Base-by-base conservation (phyloP, 1,140 invertebrate genomes). In the Maconellicoccus hirsutus region DNA sequence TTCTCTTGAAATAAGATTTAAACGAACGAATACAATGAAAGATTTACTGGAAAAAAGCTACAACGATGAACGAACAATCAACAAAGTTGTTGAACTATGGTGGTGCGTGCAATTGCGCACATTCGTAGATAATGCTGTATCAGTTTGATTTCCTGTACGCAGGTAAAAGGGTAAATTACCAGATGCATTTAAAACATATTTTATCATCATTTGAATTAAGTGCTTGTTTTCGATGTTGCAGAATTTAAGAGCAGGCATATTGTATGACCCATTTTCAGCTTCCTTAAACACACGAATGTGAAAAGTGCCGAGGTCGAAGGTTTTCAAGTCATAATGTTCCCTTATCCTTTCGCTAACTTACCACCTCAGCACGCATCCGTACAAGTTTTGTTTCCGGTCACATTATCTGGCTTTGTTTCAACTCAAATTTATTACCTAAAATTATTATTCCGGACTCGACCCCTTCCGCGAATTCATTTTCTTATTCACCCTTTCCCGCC, bases 351-450 rank as follows among this genome's bases (percentile, higher is more conserved):
- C 42, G 42, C 42, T 52, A 52, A 16, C 42, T 52, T 52, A 52
- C 42, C 42, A 52, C 42, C 42, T 52, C 42, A 16, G 42, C 42
- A 52, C 42, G 42, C 42, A 52, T 52, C n/a, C 42, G 42, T 52
- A 52, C 42, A 52, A 52, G 42, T 52, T 52, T 52, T 52, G 42
- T 52, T 52, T 52, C 42, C 42, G 42, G 42, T 52, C 42, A 16
- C n/a, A 52, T 52, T 52, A 52, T 52, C 42, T 52, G 42, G 42
- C 42, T 52, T 52, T 52, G n/a, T 52, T 52, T 52, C 42, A 52
- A 52, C 42, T 52, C 42, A 16, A 52, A 52, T 52, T 52, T 52
- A 52, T 52, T 52, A 52, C 42, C 42, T 16, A 19, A 52, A 52
- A 52, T 52, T 52, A 52, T 52, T 52, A 52, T 52, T 52, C 42